phyloP scores from a whole-genome alignment of 92 coral and sea anemone species.

The Umimayanthus kanabou region DNA sequence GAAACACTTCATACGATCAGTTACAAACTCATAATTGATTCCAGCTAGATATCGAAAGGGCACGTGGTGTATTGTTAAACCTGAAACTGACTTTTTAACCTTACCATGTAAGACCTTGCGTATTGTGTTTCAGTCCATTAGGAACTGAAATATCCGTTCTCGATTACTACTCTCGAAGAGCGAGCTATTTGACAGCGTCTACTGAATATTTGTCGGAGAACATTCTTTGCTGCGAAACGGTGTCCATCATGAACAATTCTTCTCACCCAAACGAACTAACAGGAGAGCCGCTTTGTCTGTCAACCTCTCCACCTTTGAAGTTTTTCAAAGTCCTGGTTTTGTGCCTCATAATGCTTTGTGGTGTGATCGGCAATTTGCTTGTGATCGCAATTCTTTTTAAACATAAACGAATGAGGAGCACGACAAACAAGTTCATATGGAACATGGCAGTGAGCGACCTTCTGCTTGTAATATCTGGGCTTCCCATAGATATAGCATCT shows the following conservation, averaged over 20 bases:
- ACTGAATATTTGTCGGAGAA: neutral
- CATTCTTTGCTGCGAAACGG: neutral
- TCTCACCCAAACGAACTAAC: neutral
- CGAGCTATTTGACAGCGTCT: neutral
- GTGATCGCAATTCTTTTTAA: conserved; percentile 22
- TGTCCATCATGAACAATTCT: conserved; percentile 21
- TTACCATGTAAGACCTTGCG: neutral
- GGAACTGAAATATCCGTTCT: neutral
- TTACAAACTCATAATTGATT: neutral
- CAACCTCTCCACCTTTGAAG: conserved; percentile 13
- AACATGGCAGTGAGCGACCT: conserved; percentile 40
- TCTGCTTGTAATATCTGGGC: conserved; percentile 12
- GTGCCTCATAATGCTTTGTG: conserved; percentile 29
- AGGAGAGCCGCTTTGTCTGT: neutral
- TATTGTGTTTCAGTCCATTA: neutral
- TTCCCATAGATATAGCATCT: conserved; percentile 32
- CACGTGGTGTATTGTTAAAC: neutral
- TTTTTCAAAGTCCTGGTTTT: conserved; percentile 11
- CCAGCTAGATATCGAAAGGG: neutral
- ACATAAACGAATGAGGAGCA: conserved; percentile 27
- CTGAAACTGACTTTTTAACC: neutral
- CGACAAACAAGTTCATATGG: conserved; percentile 40
- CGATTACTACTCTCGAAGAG: too few species aligned
- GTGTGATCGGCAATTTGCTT: conserved; percentile 14
- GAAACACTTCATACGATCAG: neutral